Percentiles rank a stretch among this genome's conserved stretches.
phyloP scores from a whole-genome alignment of 2,113 vertebrate species.

The Eclectus roratus region DNA sequence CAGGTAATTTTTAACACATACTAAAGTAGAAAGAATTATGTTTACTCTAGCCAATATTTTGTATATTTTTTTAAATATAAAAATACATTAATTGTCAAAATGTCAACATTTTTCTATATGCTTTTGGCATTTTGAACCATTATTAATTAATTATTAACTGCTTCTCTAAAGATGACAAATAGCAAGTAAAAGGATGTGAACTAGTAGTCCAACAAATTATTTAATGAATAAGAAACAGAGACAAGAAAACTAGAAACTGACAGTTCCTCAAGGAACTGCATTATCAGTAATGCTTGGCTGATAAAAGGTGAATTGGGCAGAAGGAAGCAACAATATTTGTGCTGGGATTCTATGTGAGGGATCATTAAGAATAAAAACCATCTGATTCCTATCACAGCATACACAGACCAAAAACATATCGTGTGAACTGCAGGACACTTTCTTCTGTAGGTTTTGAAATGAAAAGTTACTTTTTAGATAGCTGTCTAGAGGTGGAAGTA shows the following conservation, averaged over 20 bases:
- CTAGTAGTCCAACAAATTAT: neutral
- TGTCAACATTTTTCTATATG: neutral
- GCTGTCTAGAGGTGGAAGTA: neutral
- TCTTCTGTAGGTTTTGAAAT: neutral
- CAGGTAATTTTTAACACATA: neutral
- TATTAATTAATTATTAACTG: neutral
- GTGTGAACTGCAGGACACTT: neutral
- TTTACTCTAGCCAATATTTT: neutral
- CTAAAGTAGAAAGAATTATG: neutral
- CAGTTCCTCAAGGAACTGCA: neutral
- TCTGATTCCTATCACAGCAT: neutral
- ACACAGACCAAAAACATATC: neutral
- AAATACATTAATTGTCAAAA: neutral
- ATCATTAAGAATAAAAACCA: neutral
- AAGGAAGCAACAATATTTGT: neutral
- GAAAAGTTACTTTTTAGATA: neutral
- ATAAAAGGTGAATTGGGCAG: neutral
- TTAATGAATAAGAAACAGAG: neutral
- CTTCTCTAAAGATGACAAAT: neutral
- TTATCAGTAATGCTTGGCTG: rapidly evolving
- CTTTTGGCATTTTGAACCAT: neutral
- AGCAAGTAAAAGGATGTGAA: neutral
- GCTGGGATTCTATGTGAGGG: neutral
- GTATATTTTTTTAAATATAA: neutral
- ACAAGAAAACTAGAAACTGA: neutral